phyloP scores from a whole-genome alignment of 2,888 invertebrate species.

The Cryptus armator region DNA sequence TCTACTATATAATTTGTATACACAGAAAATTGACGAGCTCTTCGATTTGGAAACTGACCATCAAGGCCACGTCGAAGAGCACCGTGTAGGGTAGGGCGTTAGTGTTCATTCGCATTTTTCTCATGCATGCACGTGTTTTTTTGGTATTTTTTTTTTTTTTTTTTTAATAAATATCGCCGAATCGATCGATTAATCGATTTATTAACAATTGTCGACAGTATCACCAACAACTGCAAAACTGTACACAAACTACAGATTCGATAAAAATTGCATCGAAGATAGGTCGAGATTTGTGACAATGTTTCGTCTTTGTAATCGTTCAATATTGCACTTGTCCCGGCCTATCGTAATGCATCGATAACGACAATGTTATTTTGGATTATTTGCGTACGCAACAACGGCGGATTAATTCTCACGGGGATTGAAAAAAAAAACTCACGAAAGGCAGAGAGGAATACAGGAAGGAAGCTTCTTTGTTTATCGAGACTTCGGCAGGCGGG shows the following conservation, averaged over 20 bases:
- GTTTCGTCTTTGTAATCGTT: constrained; percentile 78
- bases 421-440: constrained; percentile 35
- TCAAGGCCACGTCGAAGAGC: constrained; percentile 77
- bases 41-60: constrained; percentile 77
- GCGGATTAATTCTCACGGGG: neutral
- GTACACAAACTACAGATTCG: neutral
- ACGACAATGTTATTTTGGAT: constrained; percentile 57
- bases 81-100: constrained; percentile 48
- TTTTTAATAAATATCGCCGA: constrained; percentile 16
- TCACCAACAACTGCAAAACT: neutral
- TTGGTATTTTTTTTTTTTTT: constrained; percentile 17
- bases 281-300: constrained; percentile 85
- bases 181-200: neutral
- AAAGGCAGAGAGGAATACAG: constrained; percentile 27
- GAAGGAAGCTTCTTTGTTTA: constrained; percentile 6
- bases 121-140: constrained; percentile 59
- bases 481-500: constrained; percentile 82
- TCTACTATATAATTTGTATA: constrained; percentile 30
- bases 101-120: constrained; percentile 32
- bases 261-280: constrained; percentile 81
- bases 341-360: constrained; percentile 84
- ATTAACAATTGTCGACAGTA: neutral
- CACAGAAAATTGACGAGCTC: constrained; percentile 62
- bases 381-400: neutral
- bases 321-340: constrained; percentile 86